Percentiles rank a stretch among this genome's conserved stretches.
These are phyloP conservation scores for Mirounga angustirostris DNA, from an alignment of 2,113 vertebrate genomes.

Conservation along the genomic window DNA sequence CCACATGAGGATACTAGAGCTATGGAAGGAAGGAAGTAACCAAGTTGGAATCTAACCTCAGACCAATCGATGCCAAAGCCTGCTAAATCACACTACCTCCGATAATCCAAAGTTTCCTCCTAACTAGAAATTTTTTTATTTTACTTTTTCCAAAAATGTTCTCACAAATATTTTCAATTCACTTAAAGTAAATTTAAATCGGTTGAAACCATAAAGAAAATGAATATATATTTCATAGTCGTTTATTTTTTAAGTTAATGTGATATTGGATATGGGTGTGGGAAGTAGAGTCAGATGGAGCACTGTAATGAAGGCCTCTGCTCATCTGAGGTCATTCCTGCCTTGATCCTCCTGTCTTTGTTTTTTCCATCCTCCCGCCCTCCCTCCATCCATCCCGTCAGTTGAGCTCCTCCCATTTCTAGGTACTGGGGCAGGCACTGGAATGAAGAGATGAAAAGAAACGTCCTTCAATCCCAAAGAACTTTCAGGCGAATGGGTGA, in stretches of 20 bases:
- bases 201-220: neutral
- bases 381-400: neutral
- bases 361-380: neutral
- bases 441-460: neutral
- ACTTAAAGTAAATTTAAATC: conserved; percentile 35
- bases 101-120: conserved; percentile 20
- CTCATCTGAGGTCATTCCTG: neutral
- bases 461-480: neutral
- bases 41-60: conserved; percentile 13
- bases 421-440: neutral
- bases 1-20: neutral
- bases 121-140: neutral
- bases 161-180: conserved; percentile 48
- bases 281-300: neutral
- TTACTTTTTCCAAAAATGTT: neutral
- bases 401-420: neutral
- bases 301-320: neutral
- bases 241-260: conserved; percentile 32
- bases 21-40: neutral
- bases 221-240: conserved; percentile 2
- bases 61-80: neutral
- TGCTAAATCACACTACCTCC: neutral
- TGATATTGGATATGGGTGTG: neutral
- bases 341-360: neutral
- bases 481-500: neutral